phyloP scores from a whole-genome alignment of 2,797 vertebrate species.

The Cuniculus paca region DNA sequence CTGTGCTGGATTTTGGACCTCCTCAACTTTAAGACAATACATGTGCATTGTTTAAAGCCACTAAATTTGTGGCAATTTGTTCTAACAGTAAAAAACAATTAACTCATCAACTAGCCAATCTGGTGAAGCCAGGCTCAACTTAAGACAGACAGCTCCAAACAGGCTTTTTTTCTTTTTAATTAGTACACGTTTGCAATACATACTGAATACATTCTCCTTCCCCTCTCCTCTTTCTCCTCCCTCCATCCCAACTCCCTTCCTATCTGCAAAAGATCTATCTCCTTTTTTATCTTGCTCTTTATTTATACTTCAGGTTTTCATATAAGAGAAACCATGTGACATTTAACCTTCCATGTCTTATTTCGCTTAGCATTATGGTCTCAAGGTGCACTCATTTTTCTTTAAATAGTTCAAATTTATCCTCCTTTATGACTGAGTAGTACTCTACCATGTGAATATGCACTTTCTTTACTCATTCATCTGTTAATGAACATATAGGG shows the following conservation, averaged over 20 bases:
- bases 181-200: not conserved
- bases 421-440: not conserved
- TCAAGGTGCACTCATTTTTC: not conserved
- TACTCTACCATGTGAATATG: not conserved
- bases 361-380: not conserved
- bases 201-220: not conserved
- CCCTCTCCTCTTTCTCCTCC: not conserved
- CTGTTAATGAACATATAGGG: not conserved
- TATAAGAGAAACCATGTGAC: not conserved
- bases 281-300: not conserved
- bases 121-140: not conserved
- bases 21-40: not conserved
- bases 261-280: not conserved
- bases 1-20: not conserved
- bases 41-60: not conserved
- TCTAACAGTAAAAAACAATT: not conserved
- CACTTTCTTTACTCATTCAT: not conserved
- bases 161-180: not conserved
- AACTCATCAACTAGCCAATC: fast-evolving
- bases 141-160: not conserved
- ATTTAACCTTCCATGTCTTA: not conserved
- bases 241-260: not conserved
- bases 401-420: not conserved
- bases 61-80: not conserved
- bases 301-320: not conserved